Base-by-base conservation (phyloP, 1,140 invertebrate species). In the Brachionus sp. region DNA sequence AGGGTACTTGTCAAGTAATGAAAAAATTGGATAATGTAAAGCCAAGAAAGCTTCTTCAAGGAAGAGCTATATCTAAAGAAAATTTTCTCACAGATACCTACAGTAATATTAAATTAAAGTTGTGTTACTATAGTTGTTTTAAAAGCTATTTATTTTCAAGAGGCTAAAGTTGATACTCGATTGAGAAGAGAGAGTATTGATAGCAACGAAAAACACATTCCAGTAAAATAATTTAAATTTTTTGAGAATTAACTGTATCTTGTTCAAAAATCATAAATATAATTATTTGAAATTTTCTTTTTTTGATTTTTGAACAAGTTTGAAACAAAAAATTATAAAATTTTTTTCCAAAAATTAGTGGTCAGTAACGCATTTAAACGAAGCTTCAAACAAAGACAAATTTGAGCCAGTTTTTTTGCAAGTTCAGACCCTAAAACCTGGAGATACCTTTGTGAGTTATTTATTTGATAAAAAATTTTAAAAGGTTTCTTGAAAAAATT, bases 1-100 rank as follows among this genome's bases (percentile, higher is more conserved):
- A 80, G 77, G 77, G 77, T 12, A 42, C 77, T 25, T 80, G 77
- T 29, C 77, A 80, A 57, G 77, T 80, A 12, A n/a, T 80, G n/a
- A 80, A 80, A 62, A 80, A 44, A 62, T n/a, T 80, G 23, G 39
- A 66, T 3, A 39, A 80, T 39, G 62, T 80, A 42, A 80, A 80
- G 57, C 50, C 50, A 29, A 57, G 57, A 12, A 75, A 75, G 44
- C 44, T 75, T 6, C n/a, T 75, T 1, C 39, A 44, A 46, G 16
- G 39, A 46, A 75, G 70, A 46, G 9, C 70, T 9, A 29, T 75
- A 9, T 46, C 70, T n/a, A 75, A 75, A 75, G 70, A 75, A 46
- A 75, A 46, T 29, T 75, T 75, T 25, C 10, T 75, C n/a, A 46
- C 42, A 13, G 70, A 75, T 46, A 75, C 37, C 23, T 75, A 75